Base-by-base conservation (phyloP, 1,140 invertebrate species). In the Scaptomyza pallida region DNA sequence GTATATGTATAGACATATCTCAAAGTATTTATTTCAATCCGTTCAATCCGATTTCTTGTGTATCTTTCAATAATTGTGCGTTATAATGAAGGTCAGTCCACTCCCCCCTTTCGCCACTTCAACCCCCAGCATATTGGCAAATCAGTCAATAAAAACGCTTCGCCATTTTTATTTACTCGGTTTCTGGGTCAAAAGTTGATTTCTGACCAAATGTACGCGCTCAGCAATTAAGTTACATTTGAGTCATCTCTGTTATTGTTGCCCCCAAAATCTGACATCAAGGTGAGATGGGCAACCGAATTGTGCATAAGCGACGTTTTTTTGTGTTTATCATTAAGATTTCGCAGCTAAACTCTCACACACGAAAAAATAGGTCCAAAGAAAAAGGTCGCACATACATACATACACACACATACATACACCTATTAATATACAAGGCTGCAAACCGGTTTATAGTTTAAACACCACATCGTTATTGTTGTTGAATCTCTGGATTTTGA, bases 201-300 rank as follows among this genome's bases (percentile, higher is more conserved):
- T 74, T 62, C 60, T 60, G 35, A 37, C 13, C 44, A 30, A 43
- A 52, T 45, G 35, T 51, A 17, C 51, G 43, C 41, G 54, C 9
- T 65, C 59, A 63, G 77, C 77, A 80, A 75, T 75, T 75, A 75
- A 60, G 15, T 79, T 79, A 67, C 40, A 62, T 71, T 81, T 81
- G 69, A 81, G 79, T 83, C 78, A 82, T 82, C 60, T 81, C 44
- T 57, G 72, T 68, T 80, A 52, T 65, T 62, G 67, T 59, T 74
- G 54, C 26, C 15, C 15, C 30, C 41, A 13, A 51, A 71, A 52
- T 54, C 30, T 54, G 61, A 41, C 75, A 77, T 77, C 73, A 81
- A 81, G 78, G 78, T 82, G 70, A 62, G 52, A 71, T 67, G 45
- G 45, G 41, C 41, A 21, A 9, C 21, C 37, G 26, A 43, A 43